phyloP scores from a whole-genome alignment of 2,797 vertebrate genomes.

The Saxicola maurus region DNA sequence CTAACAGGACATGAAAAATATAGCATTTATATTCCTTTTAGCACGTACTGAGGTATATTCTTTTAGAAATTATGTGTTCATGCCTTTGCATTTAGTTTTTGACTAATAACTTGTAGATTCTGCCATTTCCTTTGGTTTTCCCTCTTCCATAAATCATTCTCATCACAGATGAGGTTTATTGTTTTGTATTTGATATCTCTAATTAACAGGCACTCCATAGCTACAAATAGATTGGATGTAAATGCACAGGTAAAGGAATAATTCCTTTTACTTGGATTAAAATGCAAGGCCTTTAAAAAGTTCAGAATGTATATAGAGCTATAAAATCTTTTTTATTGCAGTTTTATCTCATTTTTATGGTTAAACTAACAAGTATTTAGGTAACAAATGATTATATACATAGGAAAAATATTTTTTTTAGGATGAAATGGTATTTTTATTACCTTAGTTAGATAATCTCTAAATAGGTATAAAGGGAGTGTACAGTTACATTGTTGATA shows the following conservation, averaged over 20 bases:
- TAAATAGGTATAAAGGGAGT: background rate
- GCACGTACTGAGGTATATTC: fast-evolving
- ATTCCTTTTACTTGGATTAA: background rate
- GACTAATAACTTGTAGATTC: background rate
- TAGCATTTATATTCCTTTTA: background rate
- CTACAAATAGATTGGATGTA: background rate
- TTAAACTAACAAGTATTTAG: background rate
- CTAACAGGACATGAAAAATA: background rate
- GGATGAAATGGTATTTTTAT: background rate
- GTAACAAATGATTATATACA: background rate
- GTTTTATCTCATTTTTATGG: background rate
- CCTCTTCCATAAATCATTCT: background rate
- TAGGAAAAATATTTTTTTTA: background rate
- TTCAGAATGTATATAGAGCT: background rate
- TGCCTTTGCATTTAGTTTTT: background rate
- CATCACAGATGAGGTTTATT: background rate
- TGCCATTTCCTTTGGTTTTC: background rate
- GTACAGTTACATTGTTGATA: background rate
- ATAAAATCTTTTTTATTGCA: background rate
- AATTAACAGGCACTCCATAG: background rate
- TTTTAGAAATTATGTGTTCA: background rate
- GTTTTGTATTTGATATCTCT: background rate
- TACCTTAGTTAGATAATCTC: background rate
- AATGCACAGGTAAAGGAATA: background rate
- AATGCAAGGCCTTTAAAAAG: background rate